Evolutionary conservation across 2,888 invertebrate genomes (phyloP).

Genomic region (Deilephila porcellus): DNA sequence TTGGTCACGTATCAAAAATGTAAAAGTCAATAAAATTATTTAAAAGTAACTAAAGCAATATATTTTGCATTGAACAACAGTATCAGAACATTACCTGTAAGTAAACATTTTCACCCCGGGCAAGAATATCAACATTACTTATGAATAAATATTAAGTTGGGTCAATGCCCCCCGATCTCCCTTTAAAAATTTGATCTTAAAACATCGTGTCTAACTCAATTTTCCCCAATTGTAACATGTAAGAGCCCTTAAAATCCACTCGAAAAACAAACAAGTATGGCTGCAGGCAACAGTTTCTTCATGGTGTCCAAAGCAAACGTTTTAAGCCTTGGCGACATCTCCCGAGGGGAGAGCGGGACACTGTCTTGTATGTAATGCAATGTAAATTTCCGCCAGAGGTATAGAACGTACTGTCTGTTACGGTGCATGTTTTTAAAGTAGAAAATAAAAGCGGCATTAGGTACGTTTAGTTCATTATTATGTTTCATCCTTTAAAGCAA

Average conservation of each 20-base stretch:
- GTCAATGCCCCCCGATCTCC: background rate
- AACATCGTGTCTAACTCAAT: background rate
- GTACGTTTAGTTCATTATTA: too few species aligned
- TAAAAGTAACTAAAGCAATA: background rate
- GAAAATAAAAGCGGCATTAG: background rate
- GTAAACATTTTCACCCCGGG: too few species aligned
- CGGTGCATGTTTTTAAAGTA: background rate
- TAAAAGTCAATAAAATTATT: background rate
- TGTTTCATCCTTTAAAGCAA: background rate
- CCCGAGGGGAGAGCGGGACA: background rate
- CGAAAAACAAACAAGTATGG: conserved; percentile 15
- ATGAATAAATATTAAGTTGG: background rate
- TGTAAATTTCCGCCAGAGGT: conserved; percentile 10
- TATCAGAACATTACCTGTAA: background rate
- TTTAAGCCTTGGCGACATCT: conserved; percentile 22
- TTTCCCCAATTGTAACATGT: conserved; percentile 9
- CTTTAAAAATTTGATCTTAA: background rate
- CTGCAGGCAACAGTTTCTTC: conserved; percentile 23
- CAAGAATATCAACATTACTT: background rate
- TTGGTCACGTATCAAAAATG: background rate
- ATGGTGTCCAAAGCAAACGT: conserved; percentile 10
- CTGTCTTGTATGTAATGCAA: conserved; percentile 22
- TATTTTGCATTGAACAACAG: background rate
- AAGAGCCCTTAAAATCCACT: conserved; percentile 24
- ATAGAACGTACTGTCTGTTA: background rate